Conservation (phyloP, 2,888 invertebrate genomes). For the Miltochrista miniata region DNA sequence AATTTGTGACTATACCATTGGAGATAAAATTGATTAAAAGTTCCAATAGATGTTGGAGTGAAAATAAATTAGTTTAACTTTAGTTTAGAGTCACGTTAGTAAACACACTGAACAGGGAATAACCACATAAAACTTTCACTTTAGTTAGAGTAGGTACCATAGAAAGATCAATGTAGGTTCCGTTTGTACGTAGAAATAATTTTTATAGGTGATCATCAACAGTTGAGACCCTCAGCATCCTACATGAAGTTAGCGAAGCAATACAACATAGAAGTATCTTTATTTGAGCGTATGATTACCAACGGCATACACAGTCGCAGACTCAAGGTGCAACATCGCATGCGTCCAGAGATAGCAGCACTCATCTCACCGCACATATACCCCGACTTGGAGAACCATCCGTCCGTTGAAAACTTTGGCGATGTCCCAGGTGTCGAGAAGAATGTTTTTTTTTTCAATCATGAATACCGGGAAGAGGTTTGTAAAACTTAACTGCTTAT, state of each 20-base stretch:
- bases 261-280: slow-evolving; percentile 88
- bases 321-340: slow-evolving; percentile 89
- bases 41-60: too few species aligned
- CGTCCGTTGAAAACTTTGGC: slow-evolving; percentile 82
- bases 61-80: too few species aligned
- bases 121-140: too few species aligned
- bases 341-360: slow-evolving; percentile 85
- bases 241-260: slow-evolving; percentile 85
- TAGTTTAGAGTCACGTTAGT: too few species aligned
- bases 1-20: too few species aligned
- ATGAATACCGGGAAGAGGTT: slow-evolving; percentile 83
- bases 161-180: too few species aligned
- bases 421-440: slow-evolving; percentile 83
- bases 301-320: slow-evolving; percentile 85
- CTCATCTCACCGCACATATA: slow-evolving; percentile 89
- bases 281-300: slow-evolving; percentile 91
- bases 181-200: too few species aligned
- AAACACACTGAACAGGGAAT: too few species aligned
- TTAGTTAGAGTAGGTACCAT: too few species aligned
- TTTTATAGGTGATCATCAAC: slow-evolving; percentile 88
- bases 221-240: slow-evolving; percentile 89
- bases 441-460: slow-evolving; percentile 88
- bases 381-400: slow-evolving; percentile 84
- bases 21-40: too few species aligned
- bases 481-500: too few species aligned